A percentile compares a stretch with the other conserved stretches of the same genome.
Conservation (phyloP, 2,113 vertebrate genomes). For the Laticauda laticaudata region DNA sequence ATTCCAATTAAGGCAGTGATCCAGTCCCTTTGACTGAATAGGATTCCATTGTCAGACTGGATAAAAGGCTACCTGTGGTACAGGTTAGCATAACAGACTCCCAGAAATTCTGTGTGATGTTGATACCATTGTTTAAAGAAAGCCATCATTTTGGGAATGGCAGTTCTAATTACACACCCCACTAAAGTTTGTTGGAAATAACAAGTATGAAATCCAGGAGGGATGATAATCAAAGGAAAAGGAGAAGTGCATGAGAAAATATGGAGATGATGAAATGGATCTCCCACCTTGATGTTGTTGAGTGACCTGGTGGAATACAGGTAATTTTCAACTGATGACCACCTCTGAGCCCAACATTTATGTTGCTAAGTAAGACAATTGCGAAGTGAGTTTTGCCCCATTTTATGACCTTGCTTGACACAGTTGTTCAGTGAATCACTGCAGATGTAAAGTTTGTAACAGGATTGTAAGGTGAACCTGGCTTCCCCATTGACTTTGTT, state of each 20-base stretch:
- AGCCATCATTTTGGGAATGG: not conserved
- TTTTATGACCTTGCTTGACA: not conserved
- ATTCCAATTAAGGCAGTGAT: not conserved
- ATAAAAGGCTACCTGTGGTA: not conserved
- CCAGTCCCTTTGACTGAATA: not conserved
- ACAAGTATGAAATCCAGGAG: not conserved
- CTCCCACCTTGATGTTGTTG: not conserved
- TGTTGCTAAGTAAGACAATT: not conserved
- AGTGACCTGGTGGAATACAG: not conserved
- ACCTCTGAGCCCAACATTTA: not conserved
- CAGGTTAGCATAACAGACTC: not conserved
- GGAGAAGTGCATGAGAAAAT: not conserved
- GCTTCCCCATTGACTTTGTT: not conserved
- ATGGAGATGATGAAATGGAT: not conserved
- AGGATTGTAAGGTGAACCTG: not conserved
- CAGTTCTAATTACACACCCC: not conserved
- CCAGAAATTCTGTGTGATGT: not conserved
- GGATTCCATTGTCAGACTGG: not conserved
- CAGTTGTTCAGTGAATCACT: not conserved
- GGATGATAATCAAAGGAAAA: not conserved
- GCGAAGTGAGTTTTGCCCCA: not conserved
- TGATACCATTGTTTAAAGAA: not conserved
- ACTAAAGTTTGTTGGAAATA: not conserved
- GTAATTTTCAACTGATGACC: too few relatives aligned
- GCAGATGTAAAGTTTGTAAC: not conserved